Conservation (phyloP, 2,797 vertebrate species). For the Argyrosomus regius region DNA sequence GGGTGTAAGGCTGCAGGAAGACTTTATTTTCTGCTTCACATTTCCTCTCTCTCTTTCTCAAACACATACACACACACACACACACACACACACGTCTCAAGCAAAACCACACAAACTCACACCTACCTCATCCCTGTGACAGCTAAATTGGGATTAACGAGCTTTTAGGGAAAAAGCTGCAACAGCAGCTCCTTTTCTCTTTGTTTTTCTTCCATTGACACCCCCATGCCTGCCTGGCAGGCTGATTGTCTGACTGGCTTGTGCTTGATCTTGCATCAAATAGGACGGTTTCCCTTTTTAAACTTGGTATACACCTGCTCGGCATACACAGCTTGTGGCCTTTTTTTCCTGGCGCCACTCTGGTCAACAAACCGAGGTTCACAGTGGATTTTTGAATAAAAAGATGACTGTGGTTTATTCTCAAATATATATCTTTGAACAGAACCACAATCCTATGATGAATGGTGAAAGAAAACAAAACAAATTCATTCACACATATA, state of each 20-base stretch:
- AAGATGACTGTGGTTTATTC: background rate
- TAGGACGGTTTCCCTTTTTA: conserved; percentile 48
- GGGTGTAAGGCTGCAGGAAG: conserved; percentile 34
- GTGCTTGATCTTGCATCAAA: conserved; percentile 77
- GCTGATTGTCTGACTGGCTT: conserved; percentile 60
- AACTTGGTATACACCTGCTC: conserved; percentile 55
- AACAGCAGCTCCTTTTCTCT: conserved; percentile 67
- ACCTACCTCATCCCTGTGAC: conserved; percentile 69
- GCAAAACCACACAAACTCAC: conserved; percentile 40
- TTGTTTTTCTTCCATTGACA: conserved; percentile 71
- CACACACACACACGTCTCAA: background rate
- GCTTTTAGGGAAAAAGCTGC: conserved; percentile 74
- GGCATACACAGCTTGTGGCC: conserved; percentile 36
- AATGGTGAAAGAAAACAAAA: background rate
- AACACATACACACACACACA: background rate
- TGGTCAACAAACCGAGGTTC: conserved; percentile 46
- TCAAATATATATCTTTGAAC: conserved; percentile 16
- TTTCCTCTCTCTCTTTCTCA: conserved; percentile 9
- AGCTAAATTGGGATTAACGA: conserved; percentile 80
- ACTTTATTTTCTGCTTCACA: conserved; percentile 45
- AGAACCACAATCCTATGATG: background rate
- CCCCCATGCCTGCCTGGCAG: conserved; percentile 56
- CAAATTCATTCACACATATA: background rate
- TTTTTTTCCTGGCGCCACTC: conserved; percentile 20
- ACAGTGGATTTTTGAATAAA: conserved; percentile 16